phyloP scores from a whole-genome alignment of 2,888 invertebrate species.

The Lepidocyrtoides sp. region DNA sequence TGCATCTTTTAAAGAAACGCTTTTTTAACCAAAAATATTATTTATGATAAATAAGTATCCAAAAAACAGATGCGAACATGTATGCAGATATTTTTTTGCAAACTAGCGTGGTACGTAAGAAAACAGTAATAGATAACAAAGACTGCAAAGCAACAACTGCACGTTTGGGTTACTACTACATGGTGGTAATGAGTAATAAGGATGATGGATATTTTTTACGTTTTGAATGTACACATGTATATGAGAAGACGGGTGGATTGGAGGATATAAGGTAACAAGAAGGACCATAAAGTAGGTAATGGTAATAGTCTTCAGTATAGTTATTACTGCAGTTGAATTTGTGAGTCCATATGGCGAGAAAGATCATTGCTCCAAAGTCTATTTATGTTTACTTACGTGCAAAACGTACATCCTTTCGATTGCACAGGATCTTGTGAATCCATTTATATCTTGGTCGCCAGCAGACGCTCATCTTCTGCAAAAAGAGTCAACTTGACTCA shows the following conservation, averaged over 20 bases:
- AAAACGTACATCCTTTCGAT: neutral
- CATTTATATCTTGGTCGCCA: neutral
- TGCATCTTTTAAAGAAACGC: neutral
- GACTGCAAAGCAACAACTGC: too few species aligned
- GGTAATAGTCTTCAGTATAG: neutral
- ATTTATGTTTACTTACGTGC: too few species aligned
- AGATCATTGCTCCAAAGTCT: conserved; percentile 43
- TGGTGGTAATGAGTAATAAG: conserved; percentile 31
- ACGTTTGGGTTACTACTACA: too few species aligned
- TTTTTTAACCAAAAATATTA: too few species aligned
- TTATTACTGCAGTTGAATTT: neutral
- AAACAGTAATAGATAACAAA: neutral
- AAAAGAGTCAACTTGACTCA: too few species aligned
- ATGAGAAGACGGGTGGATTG: too few species aligned
- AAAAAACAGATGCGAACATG: too few species aligned
- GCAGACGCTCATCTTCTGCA: neutral
- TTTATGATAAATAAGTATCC: too few species aligned
- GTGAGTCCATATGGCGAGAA: conserved; percentile 13
- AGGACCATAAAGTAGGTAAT: conserved; percentile 15
- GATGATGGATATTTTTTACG: neutral
- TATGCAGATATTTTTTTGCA: too few species aligned
- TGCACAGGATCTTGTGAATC: neutral
- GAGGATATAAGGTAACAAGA: conserved; percentile 33
- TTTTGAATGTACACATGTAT: neutral
- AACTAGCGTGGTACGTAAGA: neutral